Evolutionary conservation across 2,888 invertebrate species (phyloP).

Genomic region (Tetranychus piercei): DNA sequence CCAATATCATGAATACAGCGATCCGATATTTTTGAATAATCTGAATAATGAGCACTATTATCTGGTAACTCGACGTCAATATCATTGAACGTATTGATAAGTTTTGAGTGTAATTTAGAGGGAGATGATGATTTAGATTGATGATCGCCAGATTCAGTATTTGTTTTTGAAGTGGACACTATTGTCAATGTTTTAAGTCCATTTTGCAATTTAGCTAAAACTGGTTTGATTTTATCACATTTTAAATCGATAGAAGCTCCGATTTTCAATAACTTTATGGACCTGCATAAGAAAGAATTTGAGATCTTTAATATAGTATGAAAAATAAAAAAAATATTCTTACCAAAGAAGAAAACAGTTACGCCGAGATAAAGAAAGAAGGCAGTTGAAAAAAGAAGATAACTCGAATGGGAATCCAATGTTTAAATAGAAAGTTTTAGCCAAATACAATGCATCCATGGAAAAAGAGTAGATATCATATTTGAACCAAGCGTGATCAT

Average conservation of each 20-base stretch:
- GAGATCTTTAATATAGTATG: neutral
- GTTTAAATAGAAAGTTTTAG: conserved; percentile 10
- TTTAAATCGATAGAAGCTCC: conserved; percentile 13
- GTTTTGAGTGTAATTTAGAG: too few species aligned
- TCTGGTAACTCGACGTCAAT: neutral
- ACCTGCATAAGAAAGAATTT: conserved; percentile 3
- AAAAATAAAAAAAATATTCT: neutral
- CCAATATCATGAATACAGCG: conserved; percentile 3
- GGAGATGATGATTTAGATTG: too few species aligned
- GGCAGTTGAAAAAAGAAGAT: conserved; percentile 9
- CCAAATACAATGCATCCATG: conserved; percentile 2
- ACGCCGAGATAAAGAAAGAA: conserved; percentile 11
- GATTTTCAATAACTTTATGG: conserved; percentile 8
- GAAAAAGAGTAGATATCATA: conserved; percentile 13
- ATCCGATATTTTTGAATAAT: neutral
- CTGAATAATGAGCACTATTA: neutral
- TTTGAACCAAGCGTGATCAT: conserved; percentile 17
- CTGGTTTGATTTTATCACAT: conserved; percentile 8
- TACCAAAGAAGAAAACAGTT: conserved; percentile 14
- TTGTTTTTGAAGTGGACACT: neutral
- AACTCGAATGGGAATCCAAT: conserved; percentile 15
- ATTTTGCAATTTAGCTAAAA: neutral
- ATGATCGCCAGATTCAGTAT: neutral
- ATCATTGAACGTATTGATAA: neutral
- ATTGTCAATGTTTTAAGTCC: neutral